A percentile compares a stretch with the other conserved stretches of the same genome.
Evolutionary conservation across 2,888 invertebrate species (phyloP).

Genomic region (Mimas tiliae): DNA sequence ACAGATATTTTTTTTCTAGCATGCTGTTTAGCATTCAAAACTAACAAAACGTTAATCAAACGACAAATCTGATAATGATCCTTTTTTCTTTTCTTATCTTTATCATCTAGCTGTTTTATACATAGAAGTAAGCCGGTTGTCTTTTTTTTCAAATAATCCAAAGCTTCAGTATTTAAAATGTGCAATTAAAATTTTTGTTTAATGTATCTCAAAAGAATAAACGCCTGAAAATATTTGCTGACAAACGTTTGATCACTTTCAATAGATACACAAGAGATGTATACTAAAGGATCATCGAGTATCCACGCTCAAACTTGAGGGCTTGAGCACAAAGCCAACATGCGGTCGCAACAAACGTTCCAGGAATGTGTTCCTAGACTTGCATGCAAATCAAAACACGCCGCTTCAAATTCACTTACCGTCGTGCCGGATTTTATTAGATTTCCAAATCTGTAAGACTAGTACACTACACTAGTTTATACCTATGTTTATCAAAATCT

Average conservation of each 20-base stretch:
- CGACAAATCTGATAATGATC: background rate
- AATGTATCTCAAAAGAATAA: background rate
- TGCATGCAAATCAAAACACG: constrained; percentile 24
- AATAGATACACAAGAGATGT: constrained; percentile 1
- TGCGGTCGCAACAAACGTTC: constrained; percentile 19
- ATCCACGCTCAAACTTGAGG: constrained; percentile 11
- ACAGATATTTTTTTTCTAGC: background rate
- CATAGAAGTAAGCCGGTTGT: too few relatives aligned
- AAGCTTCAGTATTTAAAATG: too few relatives aligned
- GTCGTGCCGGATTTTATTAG: constrained; percentile 21
- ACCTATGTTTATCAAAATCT: background rate
- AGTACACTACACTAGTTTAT: background rate
- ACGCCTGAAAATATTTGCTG: background rate
- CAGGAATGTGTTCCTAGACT: constrained; percentile 20
- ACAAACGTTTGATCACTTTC: background rate
- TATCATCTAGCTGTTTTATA: too few relatives aligned
- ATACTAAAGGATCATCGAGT: constrained; percentile 12
- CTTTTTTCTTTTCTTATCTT: background rate
- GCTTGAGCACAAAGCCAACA: constrained; percentile 21
- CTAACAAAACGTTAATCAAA: background rate
- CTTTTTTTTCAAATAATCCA: background rate
- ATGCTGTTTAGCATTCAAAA: background rate
- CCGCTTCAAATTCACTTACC: constrained; percentile 21
- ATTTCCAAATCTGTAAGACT: background rate
- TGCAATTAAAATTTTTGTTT: background rate